phyloP scores from a whole-genome alignment of 2,888 invertebrate genomes.

The Zygothrica quintamaculata region DNA sequence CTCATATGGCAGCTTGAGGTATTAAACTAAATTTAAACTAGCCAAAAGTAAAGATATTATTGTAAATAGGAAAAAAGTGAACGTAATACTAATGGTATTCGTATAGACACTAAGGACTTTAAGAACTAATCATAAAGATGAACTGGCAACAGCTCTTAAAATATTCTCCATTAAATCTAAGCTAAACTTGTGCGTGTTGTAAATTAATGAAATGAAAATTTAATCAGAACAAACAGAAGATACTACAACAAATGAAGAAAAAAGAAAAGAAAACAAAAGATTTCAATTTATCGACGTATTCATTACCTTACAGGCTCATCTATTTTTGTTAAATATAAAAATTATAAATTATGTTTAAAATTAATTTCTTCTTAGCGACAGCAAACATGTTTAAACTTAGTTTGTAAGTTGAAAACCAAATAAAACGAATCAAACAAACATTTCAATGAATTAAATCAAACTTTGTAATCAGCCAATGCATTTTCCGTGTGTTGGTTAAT shows the following conservation, averaged over 20 bases:
- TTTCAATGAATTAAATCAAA: slow-evolving; percentile 24
- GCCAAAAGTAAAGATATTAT: slow-evolving; percentile 53
- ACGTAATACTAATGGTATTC: slow-evolving; percentile 22
- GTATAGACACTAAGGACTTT: slow-evolving; percentile 44
- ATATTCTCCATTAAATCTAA: slow-evolving; percentile 70
- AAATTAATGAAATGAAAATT: slow-evolving; percentile 49
- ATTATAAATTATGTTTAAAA: slow-evolving; percentile 29
- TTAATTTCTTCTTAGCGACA: slow-evolving; percentile 28
- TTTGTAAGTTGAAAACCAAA: slow-evolving; percentile 47
- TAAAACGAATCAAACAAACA: slow-evolving; percentile 43
- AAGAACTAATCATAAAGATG: slow-evolving; percentile 26
- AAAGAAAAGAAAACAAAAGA: too few relatives aligned
- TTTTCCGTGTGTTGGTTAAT: slow-evolving; percentile 14
- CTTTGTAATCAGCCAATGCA: slow-evolving; percentile 6
- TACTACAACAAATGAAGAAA: too few relatives aligned
- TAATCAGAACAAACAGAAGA: slow-evolving; percentile 17
- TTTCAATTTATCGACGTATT: slow-evolving; percentile 21
- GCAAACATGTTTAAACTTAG: slow-evolving; percentile 49
- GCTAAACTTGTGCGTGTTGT: slow-evolving; percentile 75
- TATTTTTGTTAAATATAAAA: slow-evolving; percentile 30
- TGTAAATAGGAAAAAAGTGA: slow-evolving; percentile 59
- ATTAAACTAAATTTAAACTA: slow-evolving; percentile 42
- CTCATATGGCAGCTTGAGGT: slow-evolving; percentile 16
- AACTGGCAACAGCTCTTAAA: slow-evolving; percentile 41
- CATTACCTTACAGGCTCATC: slow-evolving; percentile 27